Evolutionary conservation across 2,113 vertebrate genomes (phyloP).

Genomic region (Lota lota): DNA sequence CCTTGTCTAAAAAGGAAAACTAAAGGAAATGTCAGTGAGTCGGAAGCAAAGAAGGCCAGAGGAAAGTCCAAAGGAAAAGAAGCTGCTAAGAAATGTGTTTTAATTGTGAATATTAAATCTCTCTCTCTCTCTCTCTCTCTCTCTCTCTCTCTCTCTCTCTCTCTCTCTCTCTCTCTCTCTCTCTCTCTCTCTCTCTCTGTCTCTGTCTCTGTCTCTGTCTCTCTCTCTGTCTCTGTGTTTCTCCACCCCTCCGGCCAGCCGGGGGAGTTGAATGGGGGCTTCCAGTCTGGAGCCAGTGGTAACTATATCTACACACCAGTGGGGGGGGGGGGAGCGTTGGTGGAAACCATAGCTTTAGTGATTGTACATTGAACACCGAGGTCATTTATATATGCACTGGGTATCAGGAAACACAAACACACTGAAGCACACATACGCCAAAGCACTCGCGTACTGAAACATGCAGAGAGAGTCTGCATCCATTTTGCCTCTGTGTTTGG

Average conservation of each 20-base stretch:
- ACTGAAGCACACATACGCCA: too few species aligned
- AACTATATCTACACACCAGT: conserved; percentile 61
- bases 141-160: background rate
- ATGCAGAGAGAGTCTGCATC: background rate
- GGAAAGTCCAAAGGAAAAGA: too few species aligned
- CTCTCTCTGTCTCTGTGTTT: background rate
- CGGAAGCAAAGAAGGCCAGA: too few species aligned
- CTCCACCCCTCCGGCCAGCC: conserved; percentile 33
- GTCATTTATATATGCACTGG: conserved; percentile 61
- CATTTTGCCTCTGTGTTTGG: background rate
- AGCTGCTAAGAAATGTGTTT: too few species aligned
- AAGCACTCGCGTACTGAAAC: too few species aligned
- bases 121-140: background rate
- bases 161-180: background rate
- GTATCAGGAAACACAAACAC: conserved; percentile 27
- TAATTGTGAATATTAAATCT: too few species aligned
- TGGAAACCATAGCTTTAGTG: conserved; percentile 61
- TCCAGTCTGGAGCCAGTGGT: conserved; percentile 71
- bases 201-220: conserved; percentile 16
- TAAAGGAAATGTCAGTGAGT: too few species aligned
- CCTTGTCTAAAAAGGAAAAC: too few species aligned
- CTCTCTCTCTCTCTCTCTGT: conserved; percentile 34
- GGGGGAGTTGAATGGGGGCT: conserved; percentile 30
- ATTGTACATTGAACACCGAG: conserved; percentile 62
- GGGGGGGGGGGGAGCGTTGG: conserved; percentile 22